phyloP scores from a whole-genome alignment of 2,113 vertebrate genomes.

The Saimiri boliviensis region DNA sequence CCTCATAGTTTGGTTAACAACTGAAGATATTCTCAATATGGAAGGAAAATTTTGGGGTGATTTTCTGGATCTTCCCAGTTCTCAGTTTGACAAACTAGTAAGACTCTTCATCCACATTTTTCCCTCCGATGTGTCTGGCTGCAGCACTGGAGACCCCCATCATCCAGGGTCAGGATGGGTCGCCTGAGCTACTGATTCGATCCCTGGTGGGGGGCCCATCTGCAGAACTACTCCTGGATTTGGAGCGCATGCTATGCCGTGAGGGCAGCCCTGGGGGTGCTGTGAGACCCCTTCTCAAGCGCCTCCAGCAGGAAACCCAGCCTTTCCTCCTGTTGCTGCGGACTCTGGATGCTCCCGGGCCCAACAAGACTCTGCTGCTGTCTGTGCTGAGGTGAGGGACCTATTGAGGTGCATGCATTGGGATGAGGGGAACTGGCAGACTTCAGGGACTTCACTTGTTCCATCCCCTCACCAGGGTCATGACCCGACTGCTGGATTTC shows the following conservation, averaged over 20 bases:
- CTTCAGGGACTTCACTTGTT: background rate
- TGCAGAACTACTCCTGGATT: conserved; percentile 91
- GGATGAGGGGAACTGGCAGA: too few species aligned
- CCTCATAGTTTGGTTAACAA: background rate
- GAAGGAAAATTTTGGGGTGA: background rate
- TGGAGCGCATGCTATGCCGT: conserved; percentile 91
- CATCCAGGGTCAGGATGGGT: conserved; percentile 56
- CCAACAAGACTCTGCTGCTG: conserved; percentile 86
- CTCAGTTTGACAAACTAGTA: background rate
- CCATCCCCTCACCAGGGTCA: conserved; percentile 84
- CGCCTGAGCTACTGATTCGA: conserved; percentile 83
- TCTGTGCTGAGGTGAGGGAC: conserved; percentile 65
- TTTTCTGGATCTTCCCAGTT: background rate
- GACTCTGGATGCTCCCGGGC: conserved; percentile 89
- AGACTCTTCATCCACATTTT: background rate
- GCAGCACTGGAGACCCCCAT: conserved; percentile 49
- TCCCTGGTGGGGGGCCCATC: conserved; percentile 84
- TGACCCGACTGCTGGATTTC: conserved; percentile 92
- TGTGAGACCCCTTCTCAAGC: conserved; percentile 84
- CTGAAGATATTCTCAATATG: background rate
- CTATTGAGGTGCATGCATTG: fast-evolving
- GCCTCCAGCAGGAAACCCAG: conserved; percentile 76
- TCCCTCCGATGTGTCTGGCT: background rate
- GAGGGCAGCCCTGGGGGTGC: conserved; percentile 81
- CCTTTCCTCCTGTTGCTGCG: conserved; percentile 90